Evolutionary conservation across 2,113 vertebrate species (phyloP), one percentile per base, ranked within the genome.

Genomic region (Astatotilapia flaviijosephi): DNA sequence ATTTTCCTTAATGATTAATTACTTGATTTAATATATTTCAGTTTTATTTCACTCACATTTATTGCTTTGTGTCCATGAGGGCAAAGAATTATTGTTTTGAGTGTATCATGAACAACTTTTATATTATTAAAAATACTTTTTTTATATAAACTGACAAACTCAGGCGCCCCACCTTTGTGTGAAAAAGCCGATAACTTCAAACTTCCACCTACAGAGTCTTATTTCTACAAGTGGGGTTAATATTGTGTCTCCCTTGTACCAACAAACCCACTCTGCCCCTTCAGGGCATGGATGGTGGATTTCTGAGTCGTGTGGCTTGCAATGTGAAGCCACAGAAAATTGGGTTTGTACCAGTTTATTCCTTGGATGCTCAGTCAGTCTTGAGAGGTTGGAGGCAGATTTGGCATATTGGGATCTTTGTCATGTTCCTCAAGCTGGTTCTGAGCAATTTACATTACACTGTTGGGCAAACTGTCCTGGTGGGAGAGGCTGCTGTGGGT

Each of bases 161-260:
- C 14, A 4, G 56, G 7, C 0, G 0, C 26, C 14, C 14, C 0
- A 3, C 8, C 0, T 60, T 31, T 17, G 26, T 60, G 26, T 60
- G 26, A 60, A 31, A 60, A 60, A 60, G 56, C 15, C 5, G 3
- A 33, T 60, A 60, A 33, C 56, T 19, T 60, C 26, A 31, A 0
- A 60, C 56, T 60, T 60, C 8, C 26, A 60, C 26, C 3, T 17
- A 31, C 56, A 17, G 8, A 31, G 26, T 60, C 56, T 60, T 31
- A 60, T 60, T 31, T 60, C 0, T 2, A 6, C 28, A 60, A 60
- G 8, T 60, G 56, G 56, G 3, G 26, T 60, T 60, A 17, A 60
- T 60, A 60, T 17, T 31, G 28, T 6, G 56, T 33, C 56, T 33
- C 56, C 56, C 26, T 58, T 58, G 26, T 31, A 31, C 56, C 56